Conservation (phyloP, 2,888 invertebrate genomes). For the Vesta saturnalis region DNA sequence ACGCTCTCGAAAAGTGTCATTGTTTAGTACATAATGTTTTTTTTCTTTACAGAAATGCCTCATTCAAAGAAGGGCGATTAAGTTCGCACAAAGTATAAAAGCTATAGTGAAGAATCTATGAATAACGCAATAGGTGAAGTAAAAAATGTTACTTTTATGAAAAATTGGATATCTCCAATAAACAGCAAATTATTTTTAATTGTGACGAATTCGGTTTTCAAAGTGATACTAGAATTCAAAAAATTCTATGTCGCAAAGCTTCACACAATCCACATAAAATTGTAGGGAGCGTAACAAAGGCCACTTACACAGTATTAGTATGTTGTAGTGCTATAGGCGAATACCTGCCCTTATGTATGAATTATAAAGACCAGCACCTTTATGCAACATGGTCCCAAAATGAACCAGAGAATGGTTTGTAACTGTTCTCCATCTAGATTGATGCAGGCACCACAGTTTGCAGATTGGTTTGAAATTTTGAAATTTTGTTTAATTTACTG, state of each 20-base stretch:
- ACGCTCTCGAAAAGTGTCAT: too few relatives aligned
- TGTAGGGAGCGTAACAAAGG: too few relatives aligned
- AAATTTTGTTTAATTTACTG: slow-evolving; percentile 28
- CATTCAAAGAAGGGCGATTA: too few relatives aligned
- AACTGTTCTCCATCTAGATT: slow-evolving; percentile 41
- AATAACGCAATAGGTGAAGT: too few relatives aligned
- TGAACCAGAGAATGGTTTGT: slow-evolving; percentile 30
- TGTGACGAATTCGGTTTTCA: slow-evolving; percentile 37
- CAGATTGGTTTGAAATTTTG: slow-evolving; percentile 34
- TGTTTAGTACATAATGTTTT: too few relatives aligned
- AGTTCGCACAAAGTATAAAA: too few relatives aligned
- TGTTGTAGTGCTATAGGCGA: too few relatives aligned
- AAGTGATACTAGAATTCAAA: slow-evolving; percentile 36
- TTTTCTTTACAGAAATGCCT: too few relatives aligned
- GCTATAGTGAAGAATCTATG: too few relatives aligned
- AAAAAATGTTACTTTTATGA: neutral
- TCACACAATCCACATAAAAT: too few relatives aligned
- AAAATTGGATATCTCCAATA: slow-evolving; percentile 12
- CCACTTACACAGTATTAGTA: too few relatives aligned
- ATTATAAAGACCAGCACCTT: slow-evolving; percentile 39
- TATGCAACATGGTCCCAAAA: slow-evolving; percentile 25
- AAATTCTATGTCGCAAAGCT: slow-evolving; percentile 31
- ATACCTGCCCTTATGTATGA: slow-evolving; percentile 32
- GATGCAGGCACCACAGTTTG: slow-evolving; percentile 37
- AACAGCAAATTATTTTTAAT: slow-evolving; percentile 40